Evolutionary conservation across 2,113 vertebrate species (phyloP), one percentile per base, ranked within the genome.

Genomic region (Lampris megalopsis): DNA sequence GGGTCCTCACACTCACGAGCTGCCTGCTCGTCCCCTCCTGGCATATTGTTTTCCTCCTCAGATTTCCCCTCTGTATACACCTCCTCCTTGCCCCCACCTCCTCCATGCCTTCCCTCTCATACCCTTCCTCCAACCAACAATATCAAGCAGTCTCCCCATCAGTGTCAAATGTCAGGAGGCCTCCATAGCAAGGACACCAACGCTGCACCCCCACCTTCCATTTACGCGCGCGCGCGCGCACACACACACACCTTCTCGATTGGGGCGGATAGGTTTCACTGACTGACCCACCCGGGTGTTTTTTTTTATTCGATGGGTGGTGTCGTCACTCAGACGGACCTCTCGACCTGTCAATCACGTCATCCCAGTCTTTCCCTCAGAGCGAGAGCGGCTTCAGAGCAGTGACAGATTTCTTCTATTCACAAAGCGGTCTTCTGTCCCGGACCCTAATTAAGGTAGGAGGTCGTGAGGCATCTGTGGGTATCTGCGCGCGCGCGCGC

Each of bases 301-400:
- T 24, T 24, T 24, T 24, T 64, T 67, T 50, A 59, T 73, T 8
- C 56, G 6, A 3, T 13, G 71, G 9, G 43, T 47, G 42, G 24
- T 68, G 61, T 53, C 74, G 9, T 58, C 43, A 7, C 48, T 40
- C 36, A 5, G 7, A 13, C 36, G 49, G 65, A 73, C 49, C 76
- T 88, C 35, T 66, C 85, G 68, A 86, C 69, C 73, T 71, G 84
- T 80, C 87, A 69, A 7, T 84, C 80, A 77, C 56, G 35, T 40
- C 6, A 45, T 54, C 38, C 54, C 61, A 1, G 24, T 57, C 24
- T n/a, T 60, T 36, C 2, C 3, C 70, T 10, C 7, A 13, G 45
- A 35, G 5, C 4, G 49, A 7, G 59, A 66, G 36, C 72, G 24
- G 24, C 24, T 24, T 24, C 24, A 24, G 24, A 24, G 24, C 24